Conservation (phyloP, 2,113 vertebrate genomes). For the Guaruba guarouba region DNA sequence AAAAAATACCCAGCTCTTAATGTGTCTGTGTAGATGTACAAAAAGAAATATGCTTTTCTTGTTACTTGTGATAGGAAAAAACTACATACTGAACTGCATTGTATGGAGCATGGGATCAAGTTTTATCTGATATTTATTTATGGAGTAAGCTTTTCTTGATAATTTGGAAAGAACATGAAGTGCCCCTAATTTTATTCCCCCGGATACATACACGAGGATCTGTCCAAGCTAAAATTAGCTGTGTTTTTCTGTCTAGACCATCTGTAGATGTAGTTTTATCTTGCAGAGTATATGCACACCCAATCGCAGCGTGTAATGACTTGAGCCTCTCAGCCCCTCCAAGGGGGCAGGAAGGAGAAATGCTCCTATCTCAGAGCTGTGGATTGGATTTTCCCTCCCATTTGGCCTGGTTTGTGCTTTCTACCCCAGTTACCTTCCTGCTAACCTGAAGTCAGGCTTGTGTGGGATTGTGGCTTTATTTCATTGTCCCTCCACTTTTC, state of each 20-base stretch:
- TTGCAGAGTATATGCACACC: background rate
- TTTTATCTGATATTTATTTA: conserved; percentile 16
- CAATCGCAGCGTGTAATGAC: background rate
- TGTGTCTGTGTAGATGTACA: background rate
- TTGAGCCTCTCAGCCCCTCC: background rate
- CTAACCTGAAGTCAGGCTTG: background rate
- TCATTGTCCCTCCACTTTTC: background rate
- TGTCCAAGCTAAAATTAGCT: conserved; percentile 47
- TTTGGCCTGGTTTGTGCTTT: background rate
- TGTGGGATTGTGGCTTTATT: background rate
- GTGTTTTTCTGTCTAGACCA: conserved; percentile 8
- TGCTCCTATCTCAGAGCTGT: background rate
- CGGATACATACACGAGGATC: background rate
- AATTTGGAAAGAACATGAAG: conserved; percentile 27
- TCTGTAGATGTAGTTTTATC: conserved; percentile 46
- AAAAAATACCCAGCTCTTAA: background rate
- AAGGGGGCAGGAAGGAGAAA: background rate
- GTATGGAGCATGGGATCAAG: background rate
- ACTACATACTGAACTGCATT: background rate
- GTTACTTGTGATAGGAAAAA: background rate
- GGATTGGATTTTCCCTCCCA: background rate
- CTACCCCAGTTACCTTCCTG: background rate
- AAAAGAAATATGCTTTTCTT: background rate
- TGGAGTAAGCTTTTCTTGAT: background rate
- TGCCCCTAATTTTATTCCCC: conserved; percentile 43